Percentiles rank a stretch among this genome's conserved stretches.
Evolutionary conservation across 2,888 invertebrate genomes (phyloP).

Genomic region (Torymus aiolomorphi): DNA sequence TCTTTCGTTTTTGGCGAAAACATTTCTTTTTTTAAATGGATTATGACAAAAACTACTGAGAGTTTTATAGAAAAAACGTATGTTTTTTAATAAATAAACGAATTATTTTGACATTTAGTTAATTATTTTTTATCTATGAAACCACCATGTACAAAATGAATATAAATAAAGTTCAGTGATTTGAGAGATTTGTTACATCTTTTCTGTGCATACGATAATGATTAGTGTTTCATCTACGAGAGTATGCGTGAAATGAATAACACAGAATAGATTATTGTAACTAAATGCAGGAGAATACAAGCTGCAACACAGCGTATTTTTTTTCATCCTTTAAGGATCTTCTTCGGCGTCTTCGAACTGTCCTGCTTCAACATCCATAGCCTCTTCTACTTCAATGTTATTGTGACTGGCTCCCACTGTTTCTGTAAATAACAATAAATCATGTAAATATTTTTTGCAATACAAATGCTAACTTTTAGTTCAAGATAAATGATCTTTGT

Average conservation of each 20-base stretch:
- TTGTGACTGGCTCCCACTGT: conserved; percentile 74
- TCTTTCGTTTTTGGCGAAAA: conserved; percentile 31
- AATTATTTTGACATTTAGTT: conserved; percentile 52
- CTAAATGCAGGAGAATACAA: conserved; percentile 68
- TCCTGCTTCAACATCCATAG: conserved; percentile 76
- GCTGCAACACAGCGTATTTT: conserved; percentile 58
- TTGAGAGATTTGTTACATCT: conserved; percentile 60
- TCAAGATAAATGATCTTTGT: no score
- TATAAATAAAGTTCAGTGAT: conserved; percentile 73
- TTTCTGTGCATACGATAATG: conserved; percentile 62
- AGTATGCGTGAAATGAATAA: conserved; percentile 65
- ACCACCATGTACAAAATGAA: conserved; percentile 74
- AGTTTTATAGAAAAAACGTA: conserved; percentile 39
- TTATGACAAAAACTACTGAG: conserved; percentile 19
- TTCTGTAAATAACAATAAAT: conserved; percentile 63
- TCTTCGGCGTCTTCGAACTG: conserved; percentile 81
- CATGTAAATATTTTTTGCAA: no score
- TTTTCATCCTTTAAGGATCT: conserved; percentile 69
- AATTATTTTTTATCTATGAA: conserved; percentile 70
- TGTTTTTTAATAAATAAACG: conserved; percentile 46
- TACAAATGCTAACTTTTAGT: no score
- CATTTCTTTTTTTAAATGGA: conserved; percentile 32
- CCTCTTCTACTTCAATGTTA: conserved; percentile 74
- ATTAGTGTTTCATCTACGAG: conserved; percentile 64
- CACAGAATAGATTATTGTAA: conserved; percentile 65